Evolutionary conservation across 2,797 vertebrate genomes (phyloP).

Genomic region (Lycodopsis pacificus): DNA sequence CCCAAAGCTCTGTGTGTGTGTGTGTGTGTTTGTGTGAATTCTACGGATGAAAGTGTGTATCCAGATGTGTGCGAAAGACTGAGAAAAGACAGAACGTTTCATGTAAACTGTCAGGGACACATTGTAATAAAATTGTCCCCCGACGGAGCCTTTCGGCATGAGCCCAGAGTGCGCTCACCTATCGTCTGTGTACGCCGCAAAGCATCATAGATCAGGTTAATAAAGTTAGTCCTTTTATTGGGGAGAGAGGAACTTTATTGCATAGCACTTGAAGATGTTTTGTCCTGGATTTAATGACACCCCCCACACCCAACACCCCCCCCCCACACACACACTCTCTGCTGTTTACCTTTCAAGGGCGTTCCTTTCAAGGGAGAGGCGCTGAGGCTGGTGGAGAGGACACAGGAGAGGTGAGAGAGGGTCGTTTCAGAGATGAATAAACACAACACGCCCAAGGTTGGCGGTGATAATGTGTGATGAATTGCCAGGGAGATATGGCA

Average conservation of each 20-base stretch:
- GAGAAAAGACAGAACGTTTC: neutral
- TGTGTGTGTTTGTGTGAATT: constrained; percentile 1
- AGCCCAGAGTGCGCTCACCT: constrained; percentile 5
- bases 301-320: neutral
- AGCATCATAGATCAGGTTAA: constrained; percentile 37
- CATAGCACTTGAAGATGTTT: constrained; percentile 27
- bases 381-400: constrained; percentile 44
- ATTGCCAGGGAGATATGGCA: constrained; percentile 54
- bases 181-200: constrained; percentile 21
- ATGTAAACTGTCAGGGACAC: constrained; percentile 9
- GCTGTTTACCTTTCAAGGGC: constrained; percentile 74
- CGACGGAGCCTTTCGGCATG: neutral
- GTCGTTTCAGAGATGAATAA: constrained; percentile 75
- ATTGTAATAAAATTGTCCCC: constrained; percentile 9
- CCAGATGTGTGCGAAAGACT: constrained; percentile 1
- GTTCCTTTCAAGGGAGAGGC: constrained; percentile 35
- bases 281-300: constrained; percentile 33
- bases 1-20: constrained; percentile 11
- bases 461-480: constrained; percentile 61
- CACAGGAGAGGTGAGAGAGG: constrained; percentile 36
- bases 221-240: constrained; percentile 37
- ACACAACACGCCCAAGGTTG: constrained; percentile 72
- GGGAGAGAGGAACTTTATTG: constrained; percentile 21
- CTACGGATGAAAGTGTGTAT: neutral
- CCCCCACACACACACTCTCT: constrained; percentile 3